Evolutionary conservation across 2,797 vertebrate genomes (phyloP), one percentile per base, ranked within the genome.

Genomic region (Lacerta bilineata): DNA sequence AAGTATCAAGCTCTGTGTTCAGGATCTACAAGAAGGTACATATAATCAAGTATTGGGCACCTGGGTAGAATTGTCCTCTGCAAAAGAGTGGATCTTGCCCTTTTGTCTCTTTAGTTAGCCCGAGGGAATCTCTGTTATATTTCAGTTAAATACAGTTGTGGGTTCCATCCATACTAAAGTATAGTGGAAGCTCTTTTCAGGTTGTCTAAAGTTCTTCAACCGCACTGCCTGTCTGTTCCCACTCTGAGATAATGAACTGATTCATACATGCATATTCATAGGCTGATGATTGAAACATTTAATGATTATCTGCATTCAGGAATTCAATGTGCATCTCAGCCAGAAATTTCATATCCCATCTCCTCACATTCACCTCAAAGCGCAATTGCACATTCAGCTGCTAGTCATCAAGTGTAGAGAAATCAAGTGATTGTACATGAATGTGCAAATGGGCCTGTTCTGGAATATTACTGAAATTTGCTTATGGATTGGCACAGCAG

Each of bases 201-300:
- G n/a, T 1, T 36, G 59, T 46, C 8, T 36, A 83, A 68, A 77
- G 9, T 36, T 50, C 61, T 87, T 74, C 29, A 46, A 18, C 20
- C 18, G 46, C 39, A 5, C 29, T 74, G 41, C 27, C 18, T 55
- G 29, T 66, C n/a, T 36, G 3, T 71, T 36, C 46, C 75, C 20
- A 29, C 72, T 5, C 23, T 83, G 18, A 76, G 23, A 76, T 10
- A 88, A 18, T 39, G 23, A 43, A 33, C 2, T 83, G 43, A 27
- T 82, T 82, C 61, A 75, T 43, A 64, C 29, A 64, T 81, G 39
- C 71, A 66, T 88, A 87, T 87, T 87, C 59, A 66, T 76, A 36
- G 29, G 50, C 39, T 85, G 55, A 61, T 76, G 36, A 76, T 50
- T 76, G 39, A 27, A 36, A 29, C 61, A 39, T 66, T 79, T 46